Base-by-base conservation (phyloP, 2,888 invertebrate species). In the Ctena decussata region DNA sequence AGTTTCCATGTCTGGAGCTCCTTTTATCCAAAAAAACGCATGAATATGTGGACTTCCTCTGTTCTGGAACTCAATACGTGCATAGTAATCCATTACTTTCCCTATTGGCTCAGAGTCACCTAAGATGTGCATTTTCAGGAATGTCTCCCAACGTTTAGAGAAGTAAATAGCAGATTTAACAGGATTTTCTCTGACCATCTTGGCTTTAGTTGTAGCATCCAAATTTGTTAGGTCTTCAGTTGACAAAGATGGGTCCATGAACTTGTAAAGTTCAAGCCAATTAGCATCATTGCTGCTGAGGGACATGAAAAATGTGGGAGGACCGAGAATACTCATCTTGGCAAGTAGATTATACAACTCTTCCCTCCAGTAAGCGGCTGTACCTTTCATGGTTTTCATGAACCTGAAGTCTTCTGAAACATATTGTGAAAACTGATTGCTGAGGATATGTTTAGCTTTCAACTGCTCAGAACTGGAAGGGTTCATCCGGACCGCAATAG, bases 281-380 rank as follows among this genome's bases (percentile, higher is more conserved):
- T 84, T 44, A 41, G 37, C 37, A 37, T 84, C 81, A 78, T 85
- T 85, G 15, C 75, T 71, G 69, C 80, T 80, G 15, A 80, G 53
- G 18, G 84, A 84, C 27, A 84, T 8, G 70, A 84, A 84, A 39
- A 84, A 80, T 49, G 84, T 80, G 35, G 84, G 73, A 69, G 84
- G 77, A 27, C 84, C 84, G 21, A 80, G 49, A 15, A 73, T 72
- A 37, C 49, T 15, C 24, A 84, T 84, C 69, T 84, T 84, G 27
- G 77, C 60, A 35, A 84, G 41, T n/a, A 84, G 73, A 32, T 84
- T 77, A 18, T 80, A 44, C 1, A 84, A 53, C 77, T 84, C 77
- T 49, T 73, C 65, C 24, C 57, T 35, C 84, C 84, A 84, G 41
- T 80, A 84, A n/a, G 84, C 65, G 27, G 84, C 69, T 37, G 80